Evolutionary conservation across 2,888 invertebrate genomes (phyloP).

Genomic region (Tenthredo distinguenda): DNA sequence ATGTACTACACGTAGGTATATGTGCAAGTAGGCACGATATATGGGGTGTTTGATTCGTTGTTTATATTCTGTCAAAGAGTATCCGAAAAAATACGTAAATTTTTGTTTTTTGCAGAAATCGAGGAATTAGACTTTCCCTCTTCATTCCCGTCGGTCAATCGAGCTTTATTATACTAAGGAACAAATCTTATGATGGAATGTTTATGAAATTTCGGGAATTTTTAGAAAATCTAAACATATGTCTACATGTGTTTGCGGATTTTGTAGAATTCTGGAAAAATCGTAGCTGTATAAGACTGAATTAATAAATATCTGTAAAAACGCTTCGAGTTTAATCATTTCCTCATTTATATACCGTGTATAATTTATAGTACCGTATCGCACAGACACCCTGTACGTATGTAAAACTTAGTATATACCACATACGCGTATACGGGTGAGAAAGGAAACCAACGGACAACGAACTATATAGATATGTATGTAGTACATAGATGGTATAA

Average conservation of each 20-base stretch:
- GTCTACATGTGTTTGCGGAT: no score
- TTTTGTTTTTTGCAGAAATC: neutral
- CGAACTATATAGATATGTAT: neutral
- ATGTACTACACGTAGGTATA: neutral
- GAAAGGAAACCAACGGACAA: constrained; percentile 11
- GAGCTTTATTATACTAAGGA: no score
- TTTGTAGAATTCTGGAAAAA: no score
- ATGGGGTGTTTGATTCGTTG: constrained; percentile 12
- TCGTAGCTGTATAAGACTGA: no score
- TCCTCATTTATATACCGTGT: neutral
- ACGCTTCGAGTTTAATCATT: no score
- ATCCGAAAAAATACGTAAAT: neutral
- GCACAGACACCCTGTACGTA: constrained; percentile 11
- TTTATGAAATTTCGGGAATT: no score
- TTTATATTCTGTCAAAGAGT: neutral
- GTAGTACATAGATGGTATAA: neutral
- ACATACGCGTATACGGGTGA: constrained; percentile 2
- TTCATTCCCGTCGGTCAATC: no score
- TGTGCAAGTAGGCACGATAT: neutral
- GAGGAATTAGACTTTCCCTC: no score
- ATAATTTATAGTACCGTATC: neutral
- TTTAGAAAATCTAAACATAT: no score
- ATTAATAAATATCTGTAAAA: no score
- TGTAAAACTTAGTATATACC: neutral
- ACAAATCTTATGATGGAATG: no score